Evolutionary conservation across 2,888 invertebrate species (phyloP).

Genomic region (Thymelicus sylvestris): DNA sequence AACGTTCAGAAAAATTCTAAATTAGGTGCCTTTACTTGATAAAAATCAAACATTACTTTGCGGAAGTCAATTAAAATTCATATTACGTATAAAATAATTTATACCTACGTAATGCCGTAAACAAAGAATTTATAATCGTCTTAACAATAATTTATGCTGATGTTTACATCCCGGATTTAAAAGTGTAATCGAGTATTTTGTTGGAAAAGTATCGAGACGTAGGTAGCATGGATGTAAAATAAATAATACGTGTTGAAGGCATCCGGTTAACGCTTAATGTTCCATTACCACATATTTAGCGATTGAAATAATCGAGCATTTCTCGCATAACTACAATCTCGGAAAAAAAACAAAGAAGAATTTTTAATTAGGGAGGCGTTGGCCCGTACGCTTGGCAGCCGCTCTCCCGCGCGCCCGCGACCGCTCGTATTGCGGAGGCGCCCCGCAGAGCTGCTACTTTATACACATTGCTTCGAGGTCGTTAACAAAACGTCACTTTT

Average conservation of each 20-base stretch:
- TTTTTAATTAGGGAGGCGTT: conserved; percentile 78
- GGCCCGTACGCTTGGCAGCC: conserved; percentile 52
- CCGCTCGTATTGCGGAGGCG: conserved; percentile 48
- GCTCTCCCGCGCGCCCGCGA: too few relatives aligned
- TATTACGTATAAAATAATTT: conserved; percentile 33
- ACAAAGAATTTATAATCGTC: conserved; percentile 29
- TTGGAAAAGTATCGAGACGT: conserved; percentile 8
- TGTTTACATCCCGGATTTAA: conserved; percentile 23
- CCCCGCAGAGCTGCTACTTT: conserved; percentile 76
- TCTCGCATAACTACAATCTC: conserved; percentile 67
- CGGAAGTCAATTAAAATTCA: conserved; percentile 36
- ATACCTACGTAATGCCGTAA: conserved; percentile 32
- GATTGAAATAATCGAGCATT: conserved; percentile 71
- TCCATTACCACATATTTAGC: conserved; percentile 54
- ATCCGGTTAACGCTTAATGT: conserved; percentile 51
- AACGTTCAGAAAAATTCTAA: neutral
- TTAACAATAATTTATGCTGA: conserved; percentile 29
- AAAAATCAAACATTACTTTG: conserved; percentile 28
- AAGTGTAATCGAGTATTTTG: conserved; percentile 10
- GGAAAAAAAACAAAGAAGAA: conserved; percentile 69
- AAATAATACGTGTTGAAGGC: conserved; percentile 64
- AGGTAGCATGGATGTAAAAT: conserved; percentile 47
- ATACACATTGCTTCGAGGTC: conserved; percentile 71
- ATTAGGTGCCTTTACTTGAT: conserved; percentile 22
- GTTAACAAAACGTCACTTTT: conserved; percentile 81